A percentile compares a stretch with the other conserved stretches of the same genome.
Evolutionary conservation across 2,797 vertebrate genomes (phyloP).

Genomic region (Corythornis leucogaster): DNA sequence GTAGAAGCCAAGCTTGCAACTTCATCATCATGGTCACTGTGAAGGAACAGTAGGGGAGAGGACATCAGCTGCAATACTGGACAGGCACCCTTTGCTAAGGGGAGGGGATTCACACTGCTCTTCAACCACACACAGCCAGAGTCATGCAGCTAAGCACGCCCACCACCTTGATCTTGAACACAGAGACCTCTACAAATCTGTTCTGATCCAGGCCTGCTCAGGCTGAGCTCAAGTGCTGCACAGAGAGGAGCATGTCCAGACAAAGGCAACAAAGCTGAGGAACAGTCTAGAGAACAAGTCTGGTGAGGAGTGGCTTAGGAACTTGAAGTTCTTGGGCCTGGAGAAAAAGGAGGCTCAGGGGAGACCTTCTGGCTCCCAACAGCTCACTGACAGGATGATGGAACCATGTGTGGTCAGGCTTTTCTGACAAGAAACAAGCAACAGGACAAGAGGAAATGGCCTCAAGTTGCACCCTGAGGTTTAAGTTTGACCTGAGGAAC

Average conservation of each 20-base stretch:
- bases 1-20: slow-evolving; percentile 91
- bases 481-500: background rate
- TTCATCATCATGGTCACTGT: slow-evolving; percentile 95
- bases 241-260: background rate
- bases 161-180: background rate
- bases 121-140: background rate
- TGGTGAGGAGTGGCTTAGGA: background rate
- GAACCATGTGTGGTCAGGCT: background rate
- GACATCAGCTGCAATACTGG: background rate
- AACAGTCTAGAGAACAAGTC: background rate
- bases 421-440: background rate
- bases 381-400: background rate
- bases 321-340: background rate
- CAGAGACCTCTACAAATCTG: background rate
- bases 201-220: background rate
- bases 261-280: background rate
- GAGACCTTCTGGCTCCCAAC: background rate
- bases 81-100: background rate
- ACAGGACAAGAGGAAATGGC: background rate
- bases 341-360: background rate
- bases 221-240: accelerated
- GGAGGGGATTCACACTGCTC: background rate
- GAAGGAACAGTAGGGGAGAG: slow-evolving; percentile 9
- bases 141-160: background rate
- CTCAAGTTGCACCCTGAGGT: background rate